A percentile compares a stretch with the other conserved stretches of the same genome.
Evolutionary conservation across 2,797 vertebrate species (phyloP).

Genomic region (Myripristis jacobus): DNA sequence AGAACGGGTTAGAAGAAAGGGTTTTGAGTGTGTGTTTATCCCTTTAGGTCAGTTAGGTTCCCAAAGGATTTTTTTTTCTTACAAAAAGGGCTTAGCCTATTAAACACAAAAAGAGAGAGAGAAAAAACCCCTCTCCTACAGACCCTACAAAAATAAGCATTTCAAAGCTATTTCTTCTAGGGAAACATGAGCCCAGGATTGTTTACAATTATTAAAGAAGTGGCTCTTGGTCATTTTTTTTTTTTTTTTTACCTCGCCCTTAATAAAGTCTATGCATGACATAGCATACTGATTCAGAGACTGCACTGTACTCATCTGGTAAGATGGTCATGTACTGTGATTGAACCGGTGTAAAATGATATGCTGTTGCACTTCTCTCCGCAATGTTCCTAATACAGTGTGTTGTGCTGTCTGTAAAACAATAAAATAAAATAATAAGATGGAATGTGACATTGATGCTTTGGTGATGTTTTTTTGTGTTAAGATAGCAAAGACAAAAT

Average conservation of each 20-base stretch:
- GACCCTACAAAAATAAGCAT: not conserved
- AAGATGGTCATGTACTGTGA: not conserved
- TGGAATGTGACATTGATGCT: not conserved
- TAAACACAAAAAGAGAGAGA: not conserved
- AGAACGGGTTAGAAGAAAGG: not conserved
- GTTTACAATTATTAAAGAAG: conserved; percentile 39
- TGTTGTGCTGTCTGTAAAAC: conserved; percentile 16
- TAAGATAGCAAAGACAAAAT: not conserved
- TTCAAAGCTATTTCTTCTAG: conserved; percentile 20
- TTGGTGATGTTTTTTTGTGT: not conserved
- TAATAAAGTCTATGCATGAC: conserved; percentile 2
- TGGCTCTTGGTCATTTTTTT: conserved; percentile 31
- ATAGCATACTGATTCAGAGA: conserved; percentile 21
- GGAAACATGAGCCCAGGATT: conserved; percentile 31
- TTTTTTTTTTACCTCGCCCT: not conserved
- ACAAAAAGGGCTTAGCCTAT: too few species aligned
- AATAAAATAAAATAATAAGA: conserved; percentile 13
- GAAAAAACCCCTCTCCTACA: not conserved
- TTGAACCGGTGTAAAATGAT: conserved; percentile 13
- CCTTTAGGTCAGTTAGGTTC: conserved; percentile 29
- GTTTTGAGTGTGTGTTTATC: not conserved
- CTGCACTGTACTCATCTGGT: not conserved
- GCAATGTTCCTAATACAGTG: conserved; percentile 1
- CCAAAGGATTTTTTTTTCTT: not conserved
- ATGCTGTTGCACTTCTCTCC: not conserved